Evolutionary conservation across 2,888 invertebrate genomes (phyloP).

Genomic region (Caenorhabditis panamensis): DNA sequence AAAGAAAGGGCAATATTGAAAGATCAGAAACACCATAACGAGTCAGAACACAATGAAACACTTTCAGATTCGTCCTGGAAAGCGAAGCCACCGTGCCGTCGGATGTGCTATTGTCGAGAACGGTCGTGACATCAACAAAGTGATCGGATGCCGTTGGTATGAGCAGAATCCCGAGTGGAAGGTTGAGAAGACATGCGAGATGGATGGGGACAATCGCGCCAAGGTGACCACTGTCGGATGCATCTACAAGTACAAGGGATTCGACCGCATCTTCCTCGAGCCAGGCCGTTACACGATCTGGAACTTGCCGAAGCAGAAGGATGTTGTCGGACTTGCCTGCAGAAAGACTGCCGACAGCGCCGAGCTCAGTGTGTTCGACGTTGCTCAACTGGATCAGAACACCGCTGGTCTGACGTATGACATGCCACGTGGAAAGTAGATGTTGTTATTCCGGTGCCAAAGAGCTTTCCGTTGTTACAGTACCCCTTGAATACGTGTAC

Average conservation of each 20-base stretch:
- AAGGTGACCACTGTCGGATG: conserved; percentile 75
- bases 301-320: conserved; percentile 70
- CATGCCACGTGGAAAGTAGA: conserved; percentile 68
- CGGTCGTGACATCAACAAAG: conserved; percentile 72
- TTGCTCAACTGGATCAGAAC: conserved; percentile 61
- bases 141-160: conserved; percentile 78
- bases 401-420: conserved; percentile 73
- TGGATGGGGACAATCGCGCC: conserved; percentile 65
- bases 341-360: conserved; percentile 62
- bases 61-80: conserved; percentile 71
- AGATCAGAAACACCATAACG: neutral
- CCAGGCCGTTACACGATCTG: conserved; percentile 76
- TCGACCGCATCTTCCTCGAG: conserved; percentile 74
- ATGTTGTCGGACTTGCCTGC: conserved; percentile 72
- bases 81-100: conserved; percentile 72
- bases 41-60: neutral
- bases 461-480: conserved; percentile 42
- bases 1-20: neutral
- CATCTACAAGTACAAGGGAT: conserved; percentile 76
- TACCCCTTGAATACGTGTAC: conserved; percentile 35
- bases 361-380: conserved; percentile 68
- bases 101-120: conserved; percentile 73
- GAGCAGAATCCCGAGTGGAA: conserved; percentile 66
- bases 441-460: conserved; percentile 11
- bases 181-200: conserved; percentile 76